Base-by-base conservation (phyloP, 2,113 vertebrate genomes). In the Cettia cetti region DNA sequence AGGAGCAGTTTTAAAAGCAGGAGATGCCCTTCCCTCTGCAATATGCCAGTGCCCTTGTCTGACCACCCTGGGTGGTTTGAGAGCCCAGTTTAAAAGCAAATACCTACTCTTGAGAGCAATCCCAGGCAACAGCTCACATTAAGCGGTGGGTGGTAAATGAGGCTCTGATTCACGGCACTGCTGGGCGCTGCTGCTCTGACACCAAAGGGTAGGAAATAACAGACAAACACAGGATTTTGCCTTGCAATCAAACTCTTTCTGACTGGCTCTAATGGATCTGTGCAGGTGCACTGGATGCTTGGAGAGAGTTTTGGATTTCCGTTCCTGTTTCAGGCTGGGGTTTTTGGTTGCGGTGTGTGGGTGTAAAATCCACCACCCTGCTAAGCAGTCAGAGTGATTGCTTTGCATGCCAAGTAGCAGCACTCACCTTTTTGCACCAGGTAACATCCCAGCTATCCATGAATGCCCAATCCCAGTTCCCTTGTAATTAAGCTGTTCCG, bases 271-370 rank as follows among this genome's bases (percentile, higher is more conserved):
- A 35, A 59, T 68, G 70, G 69, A 9, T 82, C 20, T 5, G 5
- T 94, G 81, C 91, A 94, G 91, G 91, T 95, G 94, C 91, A 78
- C 53, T 14, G 79, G 82, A 10, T 70, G 69, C 50, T 50, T 63
- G 60, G 60, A 70, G 86, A 39, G 89, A 78, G 45, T 50, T 94
- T 52, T 84, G 53, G 68, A 75, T 92, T 72, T 54, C 31, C 3
- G 8, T 40, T 88, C 66, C 42, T n/a, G 17, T 52, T 66, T 27
- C 52, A 52, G 59, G 37, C 44, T 54, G 50, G 4, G 28, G 5
- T 10, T 65, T 66, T 56, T 56, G 42, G 15, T 28, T 10, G 53
- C 26, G 14, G 18, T 7, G 13, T 23, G 15, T 6, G 37, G 15
- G 6, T 61, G 50, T 72, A 59, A 82, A 90, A 87, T 14, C 5